Conservation (phyloP, 1,140 invertebrate species). For the Tetramorium alpestre region DNA sequence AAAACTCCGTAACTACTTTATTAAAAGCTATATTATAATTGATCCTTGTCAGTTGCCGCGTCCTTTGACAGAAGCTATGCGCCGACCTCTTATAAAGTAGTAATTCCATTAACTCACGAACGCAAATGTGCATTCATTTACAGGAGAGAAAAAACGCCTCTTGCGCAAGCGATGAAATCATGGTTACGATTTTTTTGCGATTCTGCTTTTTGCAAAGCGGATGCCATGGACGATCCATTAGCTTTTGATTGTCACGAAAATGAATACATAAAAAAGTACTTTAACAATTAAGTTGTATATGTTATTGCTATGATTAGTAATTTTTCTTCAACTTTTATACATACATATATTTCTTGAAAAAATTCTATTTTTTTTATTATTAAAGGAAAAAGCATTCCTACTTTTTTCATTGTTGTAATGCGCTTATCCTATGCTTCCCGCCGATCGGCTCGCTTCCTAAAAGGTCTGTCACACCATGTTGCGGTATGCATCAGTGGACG, state of each 20-base stretch:
- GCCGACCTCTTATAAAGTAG: constrained; percentile 58
- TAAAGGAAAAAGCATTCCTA: neutral
- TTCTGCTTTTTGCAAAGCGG: constrained; percentile 6
- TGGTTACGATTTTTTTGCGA: constrained; percentile 39
- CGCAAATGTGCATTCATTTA: neutral
- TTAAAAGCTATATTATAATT: constrained; percentile 64
- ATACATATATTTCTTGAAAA: too few species aligned
- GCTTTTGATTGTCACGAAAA: neutral
- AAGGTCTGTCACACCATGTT: constrained; percentile 63
- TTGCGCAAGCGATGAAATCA: constrained; percentile 69
- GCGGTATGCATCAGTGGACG: constrained; percentile 76
- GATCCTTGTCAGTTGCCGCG: constrained; percentile 53
- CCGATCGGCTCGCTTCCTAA: neutral
- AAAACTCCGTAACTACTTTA: constrained; percentile 64
- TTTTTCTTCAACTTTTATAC: neutral
- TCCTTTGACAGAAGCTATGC: constrained; percentile 52
- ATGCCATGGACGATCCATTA: constrained; percentile 4
- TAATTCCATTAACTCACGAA: constrained; percentile 60
- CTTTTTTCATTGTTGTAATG: neutral
- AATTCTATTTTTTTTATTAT: neutral
- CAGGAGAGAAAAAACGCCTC: neutral
- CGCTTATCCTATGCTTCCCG: neutral
- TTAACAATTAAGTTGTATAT: neutral
- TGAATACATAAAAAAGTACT: neutral
- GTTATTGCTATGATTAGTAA: neutral